Conservation (phyloP, 2,888 invertebrate genomes). For the Sesamia inferens region DNA sequence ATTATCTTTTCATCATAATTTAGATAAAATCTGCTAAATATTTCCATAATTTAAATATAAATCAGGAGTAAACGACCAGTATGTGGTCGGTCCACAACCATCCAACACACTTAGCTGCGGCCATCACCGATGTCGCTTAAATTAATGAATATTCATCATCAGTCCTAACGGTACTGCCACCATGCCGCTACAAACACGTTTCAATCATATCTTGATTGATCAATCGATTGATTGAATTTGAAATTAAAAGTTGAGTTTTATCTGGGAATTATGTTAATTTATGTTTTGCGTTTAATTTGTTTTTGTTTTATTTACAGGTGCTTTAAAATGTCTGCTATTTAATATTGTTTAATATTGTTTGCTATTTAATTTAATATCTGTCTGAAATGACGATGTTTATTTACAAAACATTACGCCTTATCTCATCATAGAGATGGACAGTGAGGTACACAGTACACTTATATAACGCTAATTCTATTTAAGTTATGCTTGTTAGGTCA, state of each 20-base stretch:
- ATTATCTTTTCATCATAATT: neutral
- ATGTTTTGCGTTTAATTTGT: slow-evolving; percentile 7
- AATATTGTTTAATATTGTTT: no score
- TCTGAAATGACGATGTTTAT: neutral
- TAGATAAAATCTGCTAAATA: neutral
- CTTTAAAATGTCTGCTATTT: neutral
- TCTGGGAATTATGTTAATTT: slow-evolving; percentile 6
- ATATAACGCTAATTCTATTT: neutral
- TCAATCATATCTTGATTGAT: slow-evolving; percentile 55
- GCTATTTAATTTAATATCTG: no score
- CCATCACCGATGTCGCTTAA: slow-evolving; percentile 51
- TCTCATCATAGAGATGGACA: neutral
- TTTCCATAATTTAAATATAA: slow-evolving; percentile 27
- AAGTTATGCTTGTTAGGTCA: neutral
- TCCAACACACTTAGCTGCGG: slow-evolving; percentile 22
- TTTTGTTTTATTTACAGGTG: neutral
- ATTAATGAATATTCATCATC: slow-evolving; percentile 55
- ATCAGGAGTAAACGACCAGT: slow-evolving; percentile 40
- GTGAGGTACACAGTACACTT: neutral
- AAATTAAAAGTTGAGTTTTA: slow-evolving; percentile 40
- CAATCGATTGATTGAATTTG: slow-evolving; percentile 50
- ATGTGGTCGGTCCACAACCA: neutral
- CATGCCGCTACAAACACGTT: slow-evolving; percentile 48
- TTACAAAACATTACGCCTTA: neutral
- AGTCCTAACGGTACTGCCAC: slow-evolving; percentile 51